Evolutionary conservation across 2,113 vertebrate genomes (phyloP).

Genomic region (Fulmarus glacialis): DNA sequence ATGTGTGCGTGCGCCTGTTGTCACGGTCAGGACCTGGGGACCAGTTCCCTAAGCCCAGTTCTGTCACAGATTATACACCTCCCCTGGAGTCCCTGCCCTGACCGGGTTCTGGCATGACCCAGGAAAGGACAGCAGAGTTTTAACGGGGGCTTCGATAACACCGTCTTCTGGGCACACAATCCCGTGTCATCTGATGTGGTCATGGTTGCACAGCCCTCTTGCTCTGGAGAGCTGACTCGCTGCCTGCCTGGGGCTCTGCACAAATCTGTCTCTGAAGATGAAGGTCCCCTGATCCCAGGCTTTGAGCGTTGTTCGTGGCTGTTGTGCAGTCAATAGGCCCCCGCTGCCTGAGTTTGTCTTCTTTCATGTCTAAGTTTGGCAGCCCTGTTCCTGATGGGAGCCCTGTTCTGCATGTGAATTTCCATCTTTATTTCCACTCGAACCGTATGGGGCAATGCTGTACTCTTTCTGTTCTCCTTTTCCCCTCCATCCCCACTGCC

Average conservation of each 20-base stretch:
- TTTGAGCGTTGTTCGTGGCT: accelerated
- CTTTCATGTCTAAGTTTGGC: not conserved
- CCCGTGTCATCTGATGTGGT: accelerated
- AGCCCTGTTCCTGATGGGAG: not conserved
- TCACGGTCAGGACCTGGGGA: not conserved
- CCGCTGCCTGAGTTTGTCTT: not conserved
- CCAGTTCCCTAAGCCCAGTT: not conserved
- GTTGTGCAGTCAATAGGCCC: not conserved
- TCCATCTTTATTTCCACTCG: not conserved
- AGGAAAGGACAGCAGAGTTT: not conserved
- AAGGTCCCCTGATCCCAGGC: not conserved
- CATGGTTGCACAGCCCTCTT: not conserved
- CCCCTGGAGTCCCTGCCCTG: too few species aligned
- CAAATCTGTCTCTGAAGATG: not conserved
- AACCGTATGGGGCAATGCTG: not conserved
- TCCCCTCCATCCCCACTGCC: not conserved
- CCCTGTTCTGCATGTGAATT: not conserved
- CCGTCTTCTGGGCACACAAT: not conserved
- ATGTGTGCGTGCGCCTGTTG: not conserved
- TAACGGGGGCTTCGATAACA: not conserved
- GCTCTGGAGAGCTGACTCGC: not conserved
- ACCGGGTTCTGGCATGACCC: not conserved
- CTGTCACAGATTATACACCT: not conserved
- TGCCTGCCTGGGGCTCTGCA: not conserved
- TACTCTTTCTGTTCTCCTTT: not conserved